Conservation (phyloP, 2,888 invertebrate genomes). For the Spicauda simplicius region DNA sequence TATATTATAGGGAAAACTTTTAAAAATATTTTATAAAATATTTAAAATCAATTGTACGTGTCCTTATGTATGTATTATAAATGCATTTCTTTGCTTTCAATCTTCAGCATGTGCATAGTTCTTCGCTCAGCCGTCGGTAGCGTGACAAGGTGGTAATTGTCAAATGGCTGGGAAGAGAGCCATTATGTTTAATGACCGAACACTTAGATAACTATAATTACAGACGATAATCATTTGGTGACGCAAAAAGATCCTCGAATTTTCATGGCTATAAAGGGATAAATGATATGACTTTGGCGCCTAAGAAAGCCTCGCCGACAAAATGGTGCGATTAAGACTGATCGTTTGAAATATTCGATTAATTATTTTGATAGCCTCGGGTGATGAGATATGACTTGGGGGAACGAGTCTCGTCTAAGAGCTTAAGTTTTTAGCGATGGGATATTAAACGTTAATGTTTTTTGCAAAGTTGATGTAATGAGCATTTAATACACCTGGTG, state of each 20-base stretch:
- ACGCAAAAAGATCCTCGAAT: conserved; percentile 31
- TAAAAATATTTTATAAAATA: no score
- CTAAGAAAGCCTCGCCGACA: background rate
- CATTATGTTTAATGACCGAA: conserved; percentile 44
- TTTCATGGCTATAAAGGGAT: conserved; percentile 13
- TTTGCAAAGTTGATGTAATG: no score
- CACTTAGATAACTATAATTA: conserved; percentile 41
- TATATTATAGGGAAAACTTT: no score
- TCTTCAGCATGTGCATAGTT: background rate
- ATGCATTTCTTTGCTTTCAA: background rate
- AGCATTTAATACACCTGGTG: no score
- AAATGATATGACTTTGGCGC: conserved; percentile 24
- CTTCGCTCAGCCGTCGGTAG: background rate
- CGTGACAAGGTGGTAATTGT: conserved; percentile 40
- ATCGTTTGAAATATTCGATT: conserved; percentile 6
- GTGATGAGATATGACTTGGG: background rate
- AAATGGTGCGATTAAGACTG: conserved; percentile 13
- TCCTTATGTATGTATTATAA: background rate
- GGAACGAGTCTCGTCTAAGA: background rate
- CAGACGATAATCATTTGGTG: conserved; percentile 41
- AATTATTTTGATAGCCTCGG: conserved; percentile 4
- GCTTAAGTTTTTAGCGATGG: background rate
- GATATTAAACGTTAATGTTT: background rate
- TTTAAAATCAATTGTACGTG: no score
- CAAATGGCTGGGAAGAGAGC: conserved; percentile 43